Evolutionary conservation across 2,888 invertebrate genomes (phyloP).

Genomic region (Drosophila nigritarsus): DNA sequence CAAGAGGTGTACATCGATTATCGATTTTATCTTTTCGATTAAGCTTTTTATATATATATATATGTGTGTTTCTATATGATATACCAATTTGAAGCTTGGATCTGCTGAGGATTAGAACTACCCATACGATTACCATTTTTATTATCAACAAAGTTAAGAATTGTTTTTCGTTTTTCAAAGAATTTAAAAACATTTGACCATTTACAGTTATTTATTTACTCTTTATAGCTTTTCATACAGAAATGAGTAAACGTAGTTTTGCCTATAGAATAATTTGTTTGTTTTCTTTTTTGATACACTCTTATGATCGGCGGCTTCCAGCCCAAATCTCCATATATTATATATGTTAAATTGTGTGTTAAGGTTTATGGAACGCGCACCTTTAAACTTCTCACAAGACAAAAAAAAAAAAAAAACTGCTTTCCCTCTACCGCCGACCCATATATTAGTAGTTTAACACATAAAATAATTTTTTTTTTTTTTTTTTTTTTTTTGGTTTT

Average conservation of each 20-base stretch:
- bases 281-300: slow-evolving; percentile 8
- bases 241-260: slow-evolving; percentile 44
- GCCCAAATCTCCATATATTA: slow-evolving; percentile 18
- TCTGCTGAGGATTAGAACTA: slow-evolving; percentile 1
- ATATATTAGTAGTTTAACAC: slow-evolving; percentile 38
- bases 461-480: slow-evolving; percentile 32
- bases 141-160: slow-evolving; percentile 24
- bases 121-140: slow-evolving; percentile 8
- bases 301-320: slow-evolving; percentile 16
- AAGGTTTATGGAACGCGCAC: slow-evolving; percentile 19
- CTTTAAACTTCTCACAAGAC: slow-evolving; percentile 19
- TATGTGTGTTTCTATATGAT: neutral
- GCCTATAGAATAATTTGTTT: slow-evolving; percentile 32
- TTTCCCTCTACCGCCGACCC: slow-evolving; percentile 19
- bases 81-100: neutral
- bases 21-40: neutral
- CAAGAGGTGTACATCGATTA: neutral
- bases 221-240: slow-evolving; percentile 39
- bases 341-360: slow-evolving; percentile 13
- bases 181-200: slow-evolving; percentile 42
- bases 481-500: slow-evolving; percentile 37
- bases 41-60: neutral
- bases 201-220: slow-evolving; percentile 51
- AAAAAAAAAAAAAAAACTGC: slow-evolving; percentile 15
- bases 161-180: slow-evolving; percentile 27